Evolutionary conservation across 2,113 vertebrate species (phyloP), one percentile per base, ranked within the genome.

Genomic region (Poeciliopsis prolifica): DNA sequence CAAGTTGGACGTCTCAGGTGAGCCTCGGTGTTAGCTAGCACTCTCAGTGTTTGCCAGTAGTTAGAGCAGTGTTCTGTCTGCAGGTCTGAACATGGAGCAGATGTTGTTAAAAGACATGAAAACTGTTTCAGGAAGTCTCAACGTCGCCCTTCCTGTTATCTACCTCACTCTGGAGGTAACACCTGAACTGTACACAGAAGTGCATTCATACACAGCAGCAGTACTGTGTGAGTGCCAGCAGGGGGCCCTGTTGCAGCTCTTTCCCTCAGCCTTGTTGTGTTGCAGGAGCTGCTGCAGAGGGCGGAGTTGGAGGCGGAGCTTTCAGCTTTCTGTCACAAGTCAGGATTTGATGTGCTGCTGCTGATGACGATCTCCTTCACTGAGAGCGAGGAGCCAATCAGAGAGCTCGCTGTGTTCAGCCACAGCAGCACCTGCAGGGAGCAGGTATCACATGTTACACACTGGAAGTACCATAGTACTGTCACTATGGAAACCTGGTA

Each of bases 51-150:
- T 42, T 9, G 5, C 3, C 11, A 24, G 5, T 76, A n/a, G 31
- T 71, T 5, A 60, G 13, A 0, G 29, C 5, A 30, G 65, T 62
- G 1, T 72, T 71, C 42, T n/a, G 35, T 81, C 58, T 51, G 35
- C 91, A 98, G 97, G 95, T 72, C 92, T 99, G 85, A 96, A 91
- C 0, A 96, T 96, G 0, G 96, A 97, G 65, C 97, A 98, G 92
- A 96, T 98, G 97, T 87, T 99, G 84, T 80, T 96, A 69, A 99
- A 98, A 77, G 98, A 99, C 93, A 95, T 97, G 92, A 99, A 99
- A 77, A 90, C 78, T 0, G 70, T 96, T n/a, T 90, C 88, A 0
- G 75, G 78, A 5, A 92, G 94, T 42, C 63, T 90, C 13, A 84
- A 70, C 1, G 12, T 97, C 0, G 94, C 92, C 9, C 0, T 98